These are phyloP conservation scores for Brachionus calyciflorus DNA, from an alignment of 1,140 invertebrate genomes.

Conservation along the genomic window DNA sequence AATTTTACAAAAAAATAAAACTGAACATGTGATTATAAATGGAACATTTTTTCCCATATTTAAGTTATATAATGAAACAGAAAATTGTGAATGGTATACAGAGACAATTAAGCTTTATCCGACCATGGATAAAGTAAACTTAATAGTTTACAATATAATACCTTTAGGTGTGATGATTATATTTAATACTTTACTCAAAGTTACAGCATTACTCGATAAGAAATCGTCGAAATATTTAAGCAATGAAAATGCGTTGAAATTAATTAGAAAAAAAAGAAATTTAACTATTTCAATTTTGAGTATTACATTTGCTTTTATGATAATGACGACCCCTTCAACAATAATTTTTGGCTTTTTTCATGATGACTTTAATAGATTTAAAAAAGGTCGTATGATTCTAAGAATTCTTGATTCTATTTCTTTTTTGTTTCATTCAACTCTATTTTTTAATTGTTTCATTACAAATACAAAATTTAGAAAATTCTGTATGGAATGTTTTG, in stretches of 20 bases:
- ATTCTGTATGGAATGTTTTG: no score
- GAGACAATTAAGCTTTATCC: not conserved
- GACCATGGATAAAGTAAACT: not conserved
- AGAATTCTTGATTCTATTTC: not conserved
- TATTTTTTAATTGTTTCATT: no score
- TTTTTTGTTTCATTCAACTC: no score
- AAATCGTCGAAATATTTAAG: not conserved
- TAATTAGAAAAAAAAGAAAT: not conserved
- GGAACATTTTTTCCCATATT: no score
- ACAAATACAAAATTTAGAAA: no score
- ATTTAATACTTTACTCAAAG: slow-evolving; percentile 22
- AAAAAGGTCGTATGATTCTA: not conserved
- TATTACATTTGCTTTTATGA: slow-evolving; percentile 27
- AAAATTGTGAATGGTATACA: slow-evolving; percentile 22
- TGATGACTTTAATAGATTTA: not conserved
- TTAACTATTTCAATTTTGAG: slow-evolving; percentile 4
- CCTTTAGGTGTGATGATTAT: slow-evolving; percentile 23
- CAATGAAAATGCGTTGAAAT: not conserved
- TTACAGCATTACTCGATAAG: not conserved
- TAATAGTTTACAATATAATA: slow-evolving; percentile 16
- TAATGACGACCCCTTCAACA: slow-evolving; percentile 20
- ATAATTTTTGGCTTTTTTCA: slow-evolving; percentile 32
- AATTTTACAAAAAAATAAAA: no score
- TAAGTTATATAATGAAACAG: no score
- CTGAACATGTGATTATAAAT: no score